Evolutionary conservation across 2,888 invertebrate species (phyloP).

Genomic region (Rhodophaea formosa): DNA sequence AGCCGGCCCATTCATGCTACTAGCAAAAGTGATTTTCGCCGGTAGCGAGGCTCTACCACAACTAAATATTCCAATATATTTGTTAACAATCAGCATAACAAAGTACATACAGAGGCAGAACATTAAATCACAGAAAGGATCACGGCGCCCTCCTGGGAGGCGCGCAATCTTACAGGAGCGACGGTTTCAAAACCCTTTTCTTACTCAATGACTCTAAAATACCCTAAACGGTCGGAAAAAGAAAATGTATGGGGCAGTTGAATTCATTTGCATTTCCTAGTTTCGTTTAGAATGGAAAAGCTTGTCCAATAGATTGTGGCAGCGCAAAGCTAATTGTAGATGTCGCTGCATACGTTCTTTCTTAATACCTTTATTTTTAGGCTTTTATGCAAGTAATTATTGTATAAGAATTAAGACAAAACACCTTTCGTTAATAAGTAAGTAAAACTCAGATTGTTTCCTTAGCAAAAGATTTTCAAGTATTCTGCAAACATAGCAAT

Average conservation of each 20-base stretch:
- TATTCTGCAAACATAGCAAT: no score
- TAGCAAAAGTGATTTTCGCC: neutral
- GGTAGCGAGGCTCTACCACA: no score
- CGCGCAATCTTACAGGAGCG: neutral
- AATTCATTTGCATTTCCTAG: neutral
- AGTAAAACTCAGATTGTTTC: no score
- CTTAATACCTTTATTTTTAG: no score
- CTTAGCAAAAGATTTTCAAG: no score
- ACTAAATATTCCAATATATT: neutral
- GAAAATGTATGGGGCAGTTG: neutral
- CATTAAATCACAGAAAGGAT: conserved; percentile 10
- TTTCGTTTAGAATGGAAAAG: neutral
- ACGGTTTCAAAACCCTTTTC: conserved; percentile 7
- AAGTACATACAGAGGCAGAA: neutral
- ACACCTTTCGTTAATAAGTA: no score
- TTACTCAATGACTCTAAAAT: conserved; percentile 12
- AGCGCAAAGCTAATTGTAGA: no score
- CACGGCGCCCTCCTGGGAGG: neutral
- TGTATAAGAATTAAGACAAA: no score
- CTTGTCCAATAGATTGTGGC: no score
- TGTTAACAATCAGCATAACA: conserved; percentile 5
- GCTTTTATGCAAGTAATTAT: no score
- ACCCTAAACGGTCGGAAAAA: conserved; percentile 4
- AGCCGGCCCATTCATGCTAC: no score
- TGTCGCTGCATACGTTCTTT: no score